These are phyloP conservation scores for Diplodus sargus DNA, from an alignment of 2,797 vertebrate species.

Conservation along the genomic window DNA sequence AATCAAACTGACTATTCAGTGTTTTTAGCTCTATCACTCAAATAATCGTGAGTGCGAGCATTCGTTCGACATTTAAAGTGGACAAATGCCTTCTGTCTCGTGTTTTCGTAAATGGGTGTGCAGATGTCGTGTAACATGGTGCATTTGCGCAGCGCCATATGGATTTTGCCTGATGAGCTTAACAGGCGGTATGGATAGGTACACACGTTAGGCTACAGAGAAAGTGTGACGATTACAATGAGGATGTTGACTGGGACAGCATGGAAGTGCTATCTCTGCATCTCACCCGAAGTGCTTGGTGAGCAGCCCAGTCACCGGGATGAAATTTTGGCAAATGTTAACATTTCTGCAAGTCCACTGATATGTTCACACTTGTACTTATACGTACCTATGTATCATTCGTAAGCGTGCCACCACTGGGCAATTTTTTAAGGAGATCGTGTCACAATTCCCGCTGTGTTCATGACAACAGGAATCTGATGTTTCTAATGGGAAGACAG, in stretches of 20 bases:
- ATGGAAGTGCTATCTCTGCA: slow-evolving; percentile 23
- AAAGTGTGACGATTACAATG: slow-evolving; percentile 6
- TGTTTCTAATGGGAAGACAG: too few species aligned
- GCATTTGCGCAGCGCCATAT: background rate
- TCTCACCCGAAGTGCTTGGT: background rate
- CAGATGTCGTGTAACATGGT: slow-evolving; percentile 5
- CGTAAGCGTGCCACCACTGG: too few species aligned
- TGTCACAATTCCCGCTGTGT: too few species aligned
- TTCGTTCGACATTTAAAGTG: slow-evolving; percentile 26
- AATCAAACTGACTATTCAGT: slow-evolving; percentile 1
- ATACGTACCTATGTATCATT: too few species aligned
- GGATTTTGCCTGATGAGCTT: slow-evolving; percentile 24
- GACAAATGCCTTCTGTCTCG: background rate
- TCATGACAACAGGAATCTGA: too few species aligned
- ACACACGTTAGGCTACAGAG: slow-evolving; percentile 9
- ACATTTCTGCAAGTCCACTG: too few species aligned
- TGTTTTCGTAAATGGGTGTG: slow-evolving; percentile 33
- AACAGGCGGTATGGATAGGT: slow-evolving; percentile 13
- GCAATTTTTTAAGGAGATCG: too few species aligned
- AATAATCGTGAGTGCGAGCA: slow-evolving; percentile 12
- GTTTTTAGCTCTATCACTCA: slow-evolving; percentile 10
- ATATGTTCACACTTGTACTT: too few species aligned
- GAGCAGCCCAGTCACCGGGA: too few species aligned
- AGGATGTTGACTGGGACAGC: slow-evolving; percentile 29
- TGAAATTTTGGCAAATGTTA: too few species aligned